Percentiles rank a stretch among this genome's conserved stretches.
phyloP scores from a whole-genome alignment of 2,113 vertebrate species.

The Dolichotis patagonum region DNA sequence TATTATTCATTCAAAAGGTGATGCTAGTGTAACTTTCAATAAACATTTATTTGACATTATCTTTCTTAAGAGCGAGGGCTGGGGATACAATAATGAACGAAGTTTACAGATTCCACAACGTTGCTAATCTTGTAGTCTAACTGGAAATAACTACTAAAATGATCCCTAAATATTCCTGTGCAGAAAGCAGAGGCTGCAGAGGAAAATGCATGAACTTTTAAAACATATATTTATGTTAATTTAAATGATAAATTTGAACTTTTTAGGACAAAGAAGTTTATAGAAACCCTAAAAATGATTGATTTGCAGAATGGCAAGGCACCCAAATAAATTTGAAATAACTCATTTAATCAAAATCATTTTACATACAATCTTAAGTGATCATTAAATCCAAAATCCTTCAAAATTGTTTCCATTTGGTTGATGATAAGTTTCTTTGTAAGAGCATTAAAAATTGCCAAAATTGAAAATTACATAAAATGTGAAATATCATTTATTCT shows the following conservation, averaged over 20 bases:
- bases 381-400: slow-evolving; percentile 2
- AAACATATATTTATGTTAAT: not conserved
- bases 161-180: not conserved
- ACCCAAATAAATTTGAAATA: not conserved
- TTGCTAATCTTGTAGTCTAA: not conserved
- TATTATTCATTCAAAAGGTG: not conserved
- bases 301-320: not conserved
- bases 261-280: not conserved
- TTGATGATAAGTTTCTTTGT: not conserved
- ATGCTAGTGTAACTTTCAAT: not conserved
- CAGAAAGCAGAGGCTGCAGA: not conserved
- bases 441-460: not conserved
- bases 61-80: not conserved
- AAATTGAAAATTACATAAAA: not conserved
- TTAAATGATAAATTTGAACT: slow-evolving; percentile 20
- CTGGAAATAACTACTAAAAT: not conserved
- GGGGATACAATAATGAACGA: not conserved
- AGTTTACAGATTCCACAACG: not conserved
- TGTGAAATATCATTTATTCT: not conserved
- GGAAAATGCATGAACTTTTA: not conserved
- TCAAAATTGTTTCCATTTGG: not conserved
- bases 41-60: not conserved
- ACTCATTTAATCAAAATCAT: not conserved
- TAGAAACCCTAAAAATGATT: not conserved
- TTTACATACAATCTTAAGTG: not conserved